phyloP scores from a whole-genome alignment of 2,113 vertebrate species.

The Neodon shergylaensis region DNA sequence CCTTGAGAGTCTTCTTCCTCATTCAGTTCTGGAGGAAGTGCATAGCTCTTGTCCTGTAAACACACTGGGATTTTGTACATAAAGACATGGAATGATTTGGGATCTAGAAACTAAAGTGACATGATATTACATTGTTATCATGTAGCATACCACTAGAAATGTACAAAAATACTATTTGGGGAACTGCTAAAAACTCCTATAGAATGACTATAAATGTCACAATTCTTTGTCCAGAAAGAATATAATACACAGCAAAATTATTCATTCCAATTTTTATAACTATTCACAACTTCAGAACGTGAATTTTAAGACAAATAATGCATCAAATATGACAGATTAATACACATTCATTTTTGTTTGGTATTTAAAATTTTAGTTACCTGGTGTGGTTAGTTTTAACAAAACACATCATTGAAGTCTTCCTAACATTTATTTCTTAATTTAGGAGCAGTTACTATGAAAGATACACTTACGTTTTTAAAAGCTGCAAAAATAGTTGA shows the following conservation, averaged over 20 bases:
- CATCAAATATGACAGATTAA: not conserved
- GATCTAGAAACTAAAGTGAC: not conserved
- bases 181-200: not conserved
- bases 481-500: not conserved
- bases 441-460: not conserved
- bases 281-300: not conserved
- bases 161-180: not conserved
- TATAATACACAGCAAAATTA: not conserved
- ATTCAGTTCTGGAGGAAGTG: not conserved
- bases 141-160: not conserved
- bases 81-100: not conserved
- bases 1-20: not conserved
- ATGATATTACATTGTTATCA: not conserved
- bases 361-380: constrained; percentile 17
- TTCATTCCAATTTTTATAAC: not conserved
- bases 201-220: not conserved
- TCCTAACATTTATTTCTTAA: not conserved
- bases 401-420: not conserved
- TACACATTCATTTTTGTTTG: not conserved
- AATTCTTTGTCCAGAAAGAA: not conserved
- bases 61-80: not conserved
- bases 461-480: not conserved
- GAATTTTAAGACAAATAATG: not conserved
- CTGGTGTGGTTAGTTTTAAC: not conserved
- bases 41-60: not conserved